Base-by-base conservation (phyloP, 2,888 invertebrate species). In the Cyclophora albipunctata region DNA sequence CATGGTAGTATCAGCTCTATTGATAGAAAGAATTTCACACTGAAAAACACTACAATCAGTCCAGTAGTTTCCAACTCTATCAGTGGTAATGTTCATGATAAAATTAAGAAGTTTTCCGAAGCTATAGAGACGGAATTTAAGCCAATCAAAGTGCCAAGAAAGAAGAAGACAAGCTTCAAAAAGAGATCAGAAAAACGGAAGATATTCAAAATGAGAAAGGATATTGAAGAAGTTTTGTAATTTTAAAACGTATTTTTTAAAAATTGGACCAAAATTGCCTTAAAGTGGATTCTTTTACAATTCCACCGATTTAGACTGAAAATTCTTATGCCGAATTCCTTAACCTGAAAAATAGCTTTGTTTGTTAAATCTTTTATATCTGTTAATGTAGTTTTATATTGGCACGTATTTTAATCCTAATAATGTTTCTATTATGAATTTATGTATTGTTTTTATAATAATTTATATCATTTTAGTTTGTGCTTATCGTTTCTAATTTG, bases 1-100 rank as follows among this genome's bases (percentile, higher is more conserved):
- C 71, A 77, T 49, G 76, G 66, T 0, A 75, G 71, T 54, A 58
- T 70, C 3, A 71, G 69, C 34, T 73, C 79, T 0, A 58, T 72
- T 34, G 74, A 79, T 49, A 77, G 58, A 52, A 78, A 73, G 52
- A 63, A 69, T 64, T 75, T 66, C 50, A 70, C 58, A 2, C 57
- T 68, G 42, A 70, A 60, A 56, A 69, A 57, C 4, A 73, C 75
- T 2, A 55, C 63, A 7, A 46, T 68, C 0, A 73, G 69, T 40
- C 75, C 80, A 6, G 53, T 74, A 2, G 68, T 77, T 2, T 66
- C 77, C 0, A 81, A 73, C 58, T 67, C 73, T 2, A 73, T 78
- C 34, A 66, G 72, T 45, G 84, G 86, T 0, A 87, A 82, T 56
- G 89, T 89, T 0, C 75, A 81, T 41, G 86, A 88, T n/a, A 89